A percentile compares a stretch with the other conserved stretches of the same genome.
Evolutionary conservation across 1,140 invertebrate species (phyloP).

Genomic region (Nautilus pompilius): DNA sequence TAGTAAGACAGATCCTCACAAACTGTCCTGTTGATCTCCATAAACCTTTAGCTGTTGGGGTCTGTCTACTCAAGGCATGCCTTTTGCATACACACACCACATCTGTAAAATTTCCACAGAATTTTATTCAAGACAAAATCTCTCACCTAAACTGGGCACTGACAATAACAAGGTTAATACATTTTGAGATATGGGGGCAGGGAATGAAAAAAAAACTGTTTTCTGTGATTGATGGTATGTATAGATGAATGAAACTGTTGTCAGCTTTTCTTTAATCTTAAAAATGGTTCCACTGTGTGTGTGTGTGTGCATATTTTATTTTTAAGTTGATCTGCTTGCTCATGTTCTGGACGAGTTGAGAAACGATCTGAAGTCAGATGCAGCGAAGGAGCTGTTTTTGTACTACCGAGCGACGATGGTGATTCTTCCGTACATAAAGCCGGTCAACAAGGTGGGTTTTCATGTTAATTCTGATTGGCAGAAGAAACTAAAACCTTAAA

Average conservation of each 20-base stretch:
- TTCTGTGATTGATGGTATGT: not conserved
- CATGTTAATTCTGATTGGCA: too few species aligned
- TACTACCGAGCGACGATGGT: constrained; percentile 50
- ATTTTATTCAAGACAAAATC: too few species aligned
- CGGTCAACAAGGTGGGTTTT: constrained; percentile 48
- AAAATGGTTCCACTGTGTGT: not conserved
- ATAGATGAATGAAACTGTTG: not conserved
- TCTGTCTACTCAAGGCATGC: too few species aligned
- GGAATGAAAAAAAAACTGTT: not conserved
- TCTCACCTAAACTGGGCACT: not conserved
- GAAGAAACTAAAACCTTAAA: too few species aligned
- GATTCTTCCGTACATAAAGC: constrained; percentile 48
- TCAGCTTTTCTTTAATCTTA: not conserved
- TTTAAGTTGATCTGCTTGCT: constrained; percentile 52
- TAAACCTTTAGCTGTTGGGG: too few species aligned
- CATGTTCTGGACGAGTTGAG: constrained; percentile 51
- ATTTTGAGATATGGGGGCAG: not conserved
- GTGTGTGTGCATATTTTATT: constrained; percentile 1
- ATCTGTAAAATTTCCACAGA: too few species aligned
- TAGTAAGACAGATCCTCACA: too few species aligned
- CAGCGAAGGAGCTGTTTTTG: constrained; percentile 47
- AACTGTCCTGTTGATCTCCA: too few species aligned
- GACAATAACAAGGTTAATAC: not conserved
- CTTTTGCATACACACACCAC: too few species aligned
- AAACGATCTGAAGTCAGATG: constrained; percentile 48